Percentiles rank a stretch among this genome's conserved stretches.
phyloP scores from a whole-genome alignment of 2,888 invertebrate genomes.

The Lithophane semibrunnea region DNA sequence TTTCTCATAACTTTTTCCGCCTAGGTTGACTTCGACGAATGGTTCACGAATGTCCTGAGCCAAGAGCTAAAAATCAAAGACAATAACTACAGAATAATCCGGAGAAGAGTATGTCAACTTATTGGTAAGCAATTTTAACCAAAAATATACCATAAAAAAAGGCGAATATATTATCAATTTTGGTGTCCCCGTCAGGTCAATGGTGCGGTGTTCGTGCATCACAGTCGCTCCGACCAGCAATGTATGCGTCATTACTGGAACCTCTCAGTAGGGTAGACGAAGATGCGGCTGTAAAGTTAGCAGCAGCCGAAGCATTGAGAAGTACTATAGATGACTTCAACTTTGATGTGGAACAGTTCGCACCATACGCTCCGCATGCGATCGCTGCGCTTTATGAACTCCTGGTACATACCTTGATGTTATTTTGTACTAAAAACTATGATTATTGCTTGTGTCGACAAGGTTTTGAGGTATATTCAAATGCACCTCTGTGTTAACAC shows the following conservation, averaged over 20 bases:
- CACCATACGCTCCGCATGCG: conserved; percentile 94
- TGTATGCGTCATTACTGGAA: conserved; percentile 95
- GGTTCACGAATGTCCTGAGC: conserved; percentile 96
- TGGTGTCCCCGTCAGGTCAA: conserved; percentile 80
- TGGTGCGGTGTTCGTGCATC: conserved; percentile 96
- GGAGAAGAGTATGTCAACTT: conserved; percentile 96
- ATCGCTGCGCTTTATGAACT: conserved; percentile 95
- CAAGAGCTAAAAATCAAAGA: conserved; percentile 95
- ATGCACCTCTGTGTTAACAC: neutral
- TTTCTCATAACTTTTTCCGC: too few species aligned
- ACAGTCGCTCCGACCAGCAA: conserved; percentile 93
- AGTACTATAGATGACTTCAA: conserved; percentile 97
- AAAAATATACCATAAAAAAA: neutral
- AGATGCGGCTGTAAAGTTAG: conserved; percentile 96
- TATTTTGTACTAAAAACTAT: neutral
- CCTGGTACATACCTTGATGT: conserved; percentile 88
- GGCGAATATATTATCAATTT: neutral
- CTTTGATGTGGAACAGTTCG: conserved; percentile 96
- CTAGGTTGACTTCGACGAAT: conserved; percentile 97
- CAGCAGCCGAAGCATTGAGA: conserved; percentile 96
- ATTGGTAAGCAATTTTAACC: conserved; percentile 89
- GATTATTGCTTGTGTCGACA: neutral
- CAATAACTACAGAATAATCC: conserved; percentile 95
- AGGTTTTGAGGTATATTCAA: neutral
- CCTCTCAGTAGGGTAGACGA: conserved; percentile 92